Evolutionary conservation across 2,888 invertebrate genomes (phyloP).

Genomic region (Lutraria lutraria): DNA sequence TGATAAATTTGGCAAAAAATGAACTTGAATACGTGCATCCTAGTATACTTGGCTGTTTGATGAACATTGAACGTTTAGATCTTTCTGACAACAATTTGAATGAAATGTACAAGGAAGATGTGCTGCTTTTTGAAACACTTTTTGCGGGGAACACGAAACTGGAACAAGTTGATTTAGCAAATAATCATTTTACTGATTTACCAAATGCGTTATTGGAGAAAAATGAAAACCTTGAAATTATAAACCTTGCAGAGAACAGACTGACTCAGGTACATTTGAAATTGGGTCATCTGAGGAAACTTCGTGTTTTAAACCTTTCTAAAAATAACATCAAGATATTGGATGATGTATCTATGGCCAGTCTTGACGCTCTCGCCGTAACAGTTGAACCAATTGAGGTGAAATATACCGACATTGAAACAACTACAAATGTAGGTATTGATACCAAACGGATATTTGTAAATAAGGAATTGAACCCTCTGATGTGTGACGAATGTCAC

Average conservation of each 20-base stretch:
- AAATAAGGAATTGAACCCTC: neutral
- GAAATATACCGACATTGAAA: neutral
- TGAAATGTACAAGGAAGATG: conserved; percentile 5
- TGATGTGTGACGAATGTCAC: neutral
- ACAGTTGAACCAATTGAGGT: neutral
- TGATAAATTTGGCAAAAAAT: neutral
- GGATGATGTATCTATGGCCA: neutral
- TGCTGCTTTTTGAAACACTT: neutral
- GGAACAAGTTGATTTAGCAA: neutral
- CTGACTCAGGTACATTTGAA: conserved; percentile 12
- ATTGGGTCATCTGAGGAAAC: neutral
- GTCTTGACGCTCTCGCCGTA: neutral
- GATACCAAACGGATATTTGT: neutral
- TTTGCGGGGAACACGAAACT: neutral
- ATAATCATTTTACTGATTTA: neutral
- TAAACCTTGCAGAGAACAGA: conserved; percentile 7
- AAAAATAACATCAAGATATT: neutral
- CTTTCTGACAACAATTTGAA: conserved; percentile 20
- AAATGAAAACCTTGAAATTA: neutral
- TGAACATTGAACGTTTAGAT: conserved; percentile 22
- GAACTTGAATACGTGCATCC: conserved; percentile 25
- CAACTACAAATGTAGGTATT: neutral
- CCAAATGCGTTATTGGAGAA: neutral
- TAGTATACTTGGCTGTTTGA: neutral
- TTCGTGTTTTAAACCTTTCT: neutral